Evolutionary conservation across 2,113 vertebrate species (phyloP), one percentile per base, ranked within the genome.

Genomic region (Sigmodon hispidus): DNA sequence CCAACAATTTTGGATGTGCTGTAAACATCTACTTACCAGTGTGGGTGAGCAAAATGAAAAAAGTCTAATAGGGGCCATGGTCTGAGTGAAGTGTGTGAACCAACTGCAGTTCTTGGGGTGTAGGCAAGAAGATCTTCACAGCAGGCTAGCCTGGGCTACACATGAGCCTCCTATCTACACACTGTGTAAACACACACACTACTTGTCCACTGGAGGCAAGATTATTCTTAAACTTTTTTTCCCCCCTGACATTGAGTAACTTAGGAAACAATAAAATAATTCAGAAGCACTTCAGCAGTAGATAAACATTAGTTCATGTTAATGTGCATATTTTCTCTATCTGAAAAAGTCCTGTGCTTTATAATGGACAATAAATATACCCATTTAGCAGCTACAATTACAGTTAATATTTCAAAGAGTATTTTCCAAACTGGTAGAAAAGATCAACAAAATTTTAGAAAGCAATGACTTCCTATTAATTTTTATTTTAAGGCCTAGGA

Each of bases 401-500:
- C 55, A 73, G 22, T 55, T 73, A 95, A 67, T 55, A 96, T 91
- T 43, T 93, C 90, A 4, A 86, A 80, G 34, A 88, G 4, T 57
- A 65, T 61, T 91, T 97, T 93, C 52, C 69, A 94, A 91, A 84
- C 87, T 91, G 36, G 48, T 92, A 67, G 79, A 93, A 94, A 92
- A 81, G 43, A 5, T 90, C 94, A 86, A 94, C 81, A 29, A 95
- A 69, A 75, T 87, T 81, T 77, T 95, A 94, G 69, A 61, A 92
- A 87, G 63, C 67, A 91, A 52, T 55, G 29, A 89, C 89, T 61
- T 73, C 67, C 50, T 91, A 75, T 91, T 95, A 81, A 87, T 89
- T 13, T 89, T 96, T 48, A 48, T 88, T 96, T 88, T 92, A 84
- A 93, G 86, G 79, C 6, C 6, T 94, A 85, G 84, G 29, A 92